A percentile compares a stretch with the other conserved stretches of the same genome.
These are phyloP conservation scores for Sterrhoptilus dennistouni DNA, from an alignment of 2,113 vertebrate species.

Conservation along the genomic window DNA sequence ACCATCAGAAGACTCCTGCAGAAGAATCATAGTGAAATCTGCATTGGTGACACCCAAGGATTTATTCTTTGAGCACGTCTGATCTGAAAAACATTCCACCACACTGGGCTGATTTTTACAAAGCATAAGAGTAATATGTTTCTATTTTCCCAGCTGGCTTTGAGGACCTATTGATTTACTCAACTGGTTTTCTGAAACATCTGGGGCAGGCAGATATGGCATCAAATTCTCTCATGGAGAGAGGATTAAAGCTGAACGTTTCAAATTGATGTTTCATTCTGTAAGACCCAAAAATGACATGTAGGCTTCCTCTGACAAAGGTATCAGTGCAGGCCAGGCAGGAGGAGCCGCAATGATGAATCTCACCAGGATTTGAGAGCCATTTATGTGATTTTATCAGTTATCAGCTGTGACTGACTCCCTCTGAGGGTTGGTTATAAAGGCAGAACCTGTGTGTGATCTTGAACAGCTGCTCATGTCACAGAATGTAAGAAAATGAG, in stretches of 20 bases:
- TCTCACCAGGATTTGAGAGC: not conserved
- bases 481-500: not conserved
- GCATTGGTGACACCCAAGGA: not conserved
- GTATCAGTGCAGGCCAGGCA: not conserved
- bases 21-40: not conserved
- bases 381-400: not conserved
- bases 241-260: slow-evolving; percentile 46
- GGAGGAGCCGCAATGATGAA: not conserved
- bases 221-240: not conserved
- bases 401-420: not conserved
- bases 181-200: not conserved
- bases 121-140: not conserved
- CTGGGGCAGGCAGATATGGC: slow-evolving; percentile 10
- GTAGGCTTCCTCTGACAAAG: not conserved
- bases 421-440: not conserved
- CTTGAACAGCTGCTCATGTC: not conserved
- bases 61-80: not conserved
- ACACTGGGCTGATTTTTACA: not conserved
- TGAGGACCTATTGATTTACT: slow-evolving; percentile 43
- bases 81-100: not conserved
- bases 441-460: not conserved
- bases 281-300: slow-evolving; percentile 3
- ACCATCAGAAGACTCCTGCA: not conserved
- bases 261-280: slow-evolving; percentile 20
- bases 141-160: not conserved